phyloP scores from a whole-genome alignment of 2,888 invertebrate species.

The Anticlea derivata region DNA sequence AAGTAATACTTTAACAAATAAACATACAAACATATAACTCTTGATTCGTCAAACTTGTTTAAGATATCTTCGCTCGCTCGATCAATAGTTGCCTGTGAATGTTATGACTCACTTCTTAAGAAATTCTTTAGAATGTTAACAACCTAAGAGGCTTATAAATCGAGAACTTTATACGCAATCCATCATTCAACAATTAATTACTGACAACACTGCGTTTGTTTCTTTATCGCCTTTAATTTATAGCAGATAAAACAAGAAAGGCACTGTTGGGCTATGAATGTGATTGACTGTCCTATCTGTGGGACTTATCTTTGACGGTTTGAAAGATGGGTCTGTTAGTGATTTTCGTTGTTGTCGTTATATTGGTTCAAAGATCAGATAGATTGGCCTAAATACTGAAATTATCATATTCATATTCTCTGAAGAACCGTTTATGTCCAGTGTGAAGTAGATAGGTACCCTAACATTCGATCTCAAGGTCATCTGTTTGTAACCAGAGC shows the following conservation, averaged over 20 bases:
- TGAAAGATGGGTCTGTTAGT: slow-evolving; percentile 16
- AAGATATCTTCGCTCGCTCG: too few relatives aligned
- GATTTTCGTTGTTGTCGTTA: slow-evolving; percentile 14
- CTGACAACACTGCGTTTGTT: slow-evolving; percentile 48
- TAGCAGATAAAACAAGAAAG: slow-evolving; percentile 38
- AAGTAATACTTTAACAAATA: too few relatives aligned
- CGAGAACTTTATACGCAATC: slow-evolving; percentile 39
- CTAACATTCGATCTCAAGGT: too few relatives aligned
- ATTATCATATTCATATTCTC: too few relatives aligned
- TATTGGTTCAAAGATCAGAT: slow-evolving; percentile 2
- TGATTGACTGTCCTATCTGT: slow-evolving; percentile 19
- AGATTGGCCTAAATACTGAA: too few relatives aligned
- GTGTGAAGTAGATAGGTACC: too few relatives aligned
- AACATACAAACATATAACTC: too few relatives aligned
- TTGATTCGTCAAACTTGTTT: too few relatives aligned
- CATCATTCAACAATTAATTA: slow-evolving; percentile 54
- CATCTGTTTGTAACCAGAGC: too few relatives aligned
- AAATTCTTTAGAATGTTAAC: slow-evolving; percentile 31
- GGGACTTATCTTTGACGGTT: slow-evolving; percentile 14
- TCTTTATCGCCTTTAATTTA: slow-evolving; percentile 41
- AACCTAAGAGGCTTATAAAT: slow-evolving; percentile 31
- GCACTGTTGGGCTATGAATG: slow-evolving; percentile 40
- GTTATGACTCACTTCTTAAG: slow-evolving; percentile 22
- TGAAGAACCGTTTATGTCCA: too few relatives aligned
- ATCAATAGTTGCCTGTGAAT: too few relatives aligned